These are phyloP conservation scores for Microcebus ravelobensis DNA, from an alignment of 2,113 vertebrate species.

Conservation along the genomic window DNA sequence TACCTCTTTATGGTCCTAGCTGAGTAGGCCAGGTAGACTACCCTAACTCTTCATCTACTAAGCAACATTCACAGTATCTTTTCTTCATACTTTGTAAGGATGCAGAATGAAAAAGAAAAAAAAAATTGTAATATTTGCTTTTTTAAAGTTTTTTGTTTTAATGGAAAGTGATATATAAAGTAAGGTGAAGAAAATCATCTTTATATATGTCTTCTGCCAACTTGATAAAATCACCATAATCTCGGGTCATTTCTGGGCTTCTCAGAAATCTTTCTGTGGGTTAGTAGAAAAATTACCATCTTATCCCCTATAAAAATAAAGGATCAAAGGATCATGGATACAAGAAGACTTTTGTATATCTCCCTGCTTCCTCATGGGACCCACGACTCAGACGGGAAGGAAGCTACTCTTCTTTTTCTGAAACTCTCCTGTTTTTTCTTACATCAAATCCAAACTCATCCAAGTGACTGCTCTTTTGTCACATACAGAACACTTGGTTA, in stretches of 20 bases:
- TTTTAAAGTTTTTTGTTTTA: background rate
- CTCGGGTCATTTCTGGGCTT: slow-evolving; percentile 30
- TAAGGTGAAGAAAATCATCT: slow-evolving; percentile 28
- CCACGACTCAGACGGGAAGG: background rate
- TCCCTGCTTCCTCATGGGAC: slow-evolving; percentile 35
- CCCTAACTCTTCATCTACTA: background rate
- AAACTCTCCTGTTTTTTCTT: background rate
- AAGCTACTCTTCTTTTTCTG: slow-evolving; percentile 41
- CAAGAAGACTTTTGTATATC: slow-evolving; percentile 58
- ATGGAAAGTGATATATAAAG: slow-evolving; percentile 49
- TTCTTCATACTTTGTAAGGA: background rate
- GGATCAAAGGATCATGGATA: slow-evolving; percentile 66
- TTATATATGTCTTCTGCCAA: slow-evolving; percentile 44
- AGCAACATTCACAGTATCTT: background rate
- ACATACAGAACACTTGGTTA: background rate
- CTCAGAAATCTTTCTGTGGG: slow-evolving; percentile 58
- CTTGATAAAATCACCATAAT: slow-evolving; percentile 71
- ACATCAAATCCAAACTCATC: slow-evolving; percentile 31
- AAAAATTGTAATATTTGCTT: background rate
- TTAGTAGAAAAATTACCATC: slow-evolving; percentile 55
- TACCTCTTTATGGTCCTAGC: background rate
- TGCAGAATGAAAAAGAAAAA: slow-evolving; percentile 12
- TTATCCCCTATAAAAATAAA: slow-evolving; percentile 71
- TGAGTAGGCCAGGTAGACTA: background rate
- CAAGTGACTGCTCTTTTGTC: background rate